phyloP scores from a whole-genome alignment of 2,113 vertebrate species.

The Rhynchopsitta pachyrhyncha region DNA sequence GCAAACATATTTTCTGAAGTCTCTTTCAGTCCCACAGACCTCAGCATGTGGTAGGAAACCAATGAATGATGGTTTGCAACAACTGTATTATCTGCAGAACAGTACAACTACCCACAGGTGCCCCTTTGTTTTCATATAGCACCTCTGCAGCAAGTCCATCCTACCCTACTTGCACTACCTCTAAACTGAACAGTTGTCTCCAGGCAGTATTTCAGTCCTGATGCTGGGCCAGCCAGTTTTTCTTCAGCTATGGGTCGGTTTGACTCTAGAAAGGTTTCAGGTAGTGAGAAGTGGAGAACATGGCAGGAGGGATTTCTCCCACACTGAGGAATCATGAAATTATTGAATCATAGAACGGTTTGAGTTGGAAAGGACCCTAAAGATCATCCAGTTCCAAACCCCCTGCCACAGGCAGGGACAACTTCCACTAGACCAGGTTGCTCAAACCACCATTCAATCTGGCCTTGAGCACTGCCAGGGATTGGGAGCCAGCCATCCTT shows the following conservation, averaged over 20 bases:
- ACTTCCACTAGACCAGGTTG: background rate
- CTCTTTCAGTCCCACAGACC: background rate
- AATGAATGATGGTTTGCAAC: background rate
- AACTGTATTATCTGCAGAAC: background rate
- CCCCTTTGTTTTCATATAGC: background rate
- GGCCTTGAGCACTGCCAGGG: background rate
- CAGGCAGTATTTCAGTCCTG: background rate
- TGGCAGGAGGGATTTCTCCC: background rate
- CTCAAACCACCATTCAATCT: background rate
- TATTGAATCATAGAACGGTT: background rate
- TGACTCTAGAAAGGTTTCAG: background rate
- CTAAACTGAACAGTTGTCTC: background rate
- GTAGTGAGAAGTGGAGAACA: background rate
- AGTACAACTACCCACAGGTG: too few species aligned
- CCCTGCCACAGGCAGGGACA: background rate
- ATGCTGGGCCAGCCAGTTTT: background rate
- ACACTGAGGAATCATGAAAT: background rate
- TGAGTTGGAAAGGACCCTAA: background rate
- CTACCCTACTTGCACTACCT: background rate
- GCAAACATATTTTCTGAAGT: background rate
- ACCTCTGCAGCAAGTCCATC: background rate
- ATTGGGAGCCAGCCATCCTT: background rate
- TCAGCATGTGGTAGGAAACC: rapidly evolving
- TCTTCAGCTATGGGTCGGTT: background rate
- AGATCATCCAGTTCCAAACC: background rate